Percentiles rank a stretch among this genome's conserved stretches.
Conservation (phyloP, 2,888 invertebrate genomes). For the Leucoma salicis region DNA sequence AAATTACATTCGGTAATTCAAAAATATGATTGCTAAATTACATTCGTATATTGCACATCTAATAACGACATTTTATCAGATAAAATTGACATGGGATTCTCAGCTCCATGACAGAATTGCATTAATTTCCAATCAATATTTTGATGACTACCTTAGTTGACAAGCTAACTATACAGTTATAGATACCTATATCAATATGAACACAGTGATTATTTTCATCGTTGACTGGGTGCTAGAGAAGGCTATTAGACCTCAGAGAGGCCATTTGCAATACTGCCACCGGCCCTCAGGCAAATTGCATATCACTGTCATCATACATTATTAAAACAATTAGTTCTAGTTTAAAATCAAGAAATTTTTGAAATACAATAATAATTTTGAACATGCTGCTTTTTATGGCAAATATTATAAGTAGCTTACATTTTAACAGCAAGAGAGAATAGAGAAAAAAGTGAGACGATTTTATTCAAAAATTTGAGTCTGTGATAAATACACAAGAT, state of each 20-base stretch:
- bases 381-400: too few relatives aligned
- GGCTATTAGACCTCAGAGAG: constrained; percentile 26
- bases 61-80: too few relatives aligned
- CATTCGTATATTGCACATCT: too few relatives aligned
- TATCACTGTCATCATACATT: constrained; percentile 31
- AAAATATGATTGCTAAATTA: too few relatives aligned
- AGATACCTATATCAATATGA: constrained; percentile 6
- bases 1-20: too few relatives aligned
- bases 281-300: constrained; percentile 31
- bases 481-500: too few relatives aligned
- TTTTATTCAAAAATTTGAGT: too few relatives aligned
- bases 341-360: constrained; percentile 5
- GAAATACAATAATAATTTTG: too few relatives aligned
- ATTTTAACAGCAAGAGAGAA: too few relatives aligned
- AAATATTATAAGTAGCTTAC: too few relatives aligned
- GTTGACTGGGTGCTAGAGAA: constrained; percentile 21
- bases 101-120: neutral
- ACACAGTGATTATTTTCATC: constrained; percentile 26
- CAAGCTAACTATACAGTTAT: constrained; percentile 5
- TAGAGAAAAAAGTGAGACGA: too few relatives aligned
- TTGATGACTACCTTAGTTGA: neutral
- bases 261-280: constrained; percentile 22
- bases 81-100: neutral
- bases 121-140: constrained; percentile 3
- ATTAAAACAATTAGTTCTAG: constrained; percentile 35